Percentiles rank a stretch among this genome's conserved stretches.
phyloP scores from a whole-genome alignment of 2,888 invertebrate species.

The Calliopum simillimum region DNA sequence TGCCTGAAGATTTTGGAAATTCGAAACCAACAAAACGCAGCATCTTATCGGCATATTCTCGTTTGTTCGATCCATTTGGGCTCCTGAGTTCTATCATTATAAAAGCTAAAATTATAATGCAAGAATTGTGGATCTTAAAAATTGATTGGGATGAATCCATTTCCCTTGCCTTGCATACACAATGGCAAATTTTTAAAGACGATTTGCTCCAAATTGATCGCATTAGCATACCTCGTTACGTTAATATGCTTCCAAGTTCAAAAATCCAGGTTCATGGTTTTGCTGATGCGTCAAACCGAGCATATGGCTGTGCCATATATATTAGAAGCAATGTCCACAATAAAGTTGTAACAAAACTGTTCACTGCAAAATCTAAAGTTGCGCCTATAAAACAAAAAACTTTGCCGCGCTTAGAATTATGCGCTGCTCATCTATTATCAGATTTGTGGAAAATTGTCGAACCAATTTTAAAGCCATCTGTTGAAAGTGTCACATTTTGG shows the following conservation, averaged over 20 bases:
- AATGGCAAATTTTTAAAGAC: background rate
- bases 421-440: constrained; percentile 34
- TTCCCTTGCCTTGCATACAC: background rate
- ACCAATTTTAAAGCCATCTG: background rate
- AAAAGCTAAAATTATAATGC: constrained; percentile 35
- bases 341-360: constrained; percentile 22
- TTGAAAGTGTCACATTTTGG: constrained; percentile 31
- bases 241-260: too few relatives aligned
- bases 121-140: constrained; percentile 30
- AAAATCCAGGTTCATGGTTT: constrained; percentile 35
- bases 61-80: constrained; percentile 35
- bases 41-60: constrained; percentile 28
- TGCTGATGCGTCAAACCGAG: constrained; percentile 32
- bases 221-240: too few relatives aligned
- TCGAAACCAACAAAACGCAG: constrained; percentile 26
- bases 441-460: constrained; percentile 32
- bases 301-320: constrained; percentile 37
- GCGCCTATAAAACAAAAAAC: constrained; percentile 24
- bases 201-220: too few relatives aligned
- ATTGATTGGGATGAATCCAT: constrained; percentile 29
- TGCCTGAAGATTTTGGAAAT: background rate
- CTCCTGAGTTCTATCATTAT: constrained; percentile 33
- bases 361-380: constrained; percentile 35
- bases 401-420: constrained; percentile 38
- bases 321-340: constrained; percentile 16